A percentile compares a stretch with the other conserved stretches of the same genome.
These are phyloP conservation scores for Alethe diademata DNA, from an alignment of 2,113 vertebrate species.

Conservation along the genomic window DNA sequence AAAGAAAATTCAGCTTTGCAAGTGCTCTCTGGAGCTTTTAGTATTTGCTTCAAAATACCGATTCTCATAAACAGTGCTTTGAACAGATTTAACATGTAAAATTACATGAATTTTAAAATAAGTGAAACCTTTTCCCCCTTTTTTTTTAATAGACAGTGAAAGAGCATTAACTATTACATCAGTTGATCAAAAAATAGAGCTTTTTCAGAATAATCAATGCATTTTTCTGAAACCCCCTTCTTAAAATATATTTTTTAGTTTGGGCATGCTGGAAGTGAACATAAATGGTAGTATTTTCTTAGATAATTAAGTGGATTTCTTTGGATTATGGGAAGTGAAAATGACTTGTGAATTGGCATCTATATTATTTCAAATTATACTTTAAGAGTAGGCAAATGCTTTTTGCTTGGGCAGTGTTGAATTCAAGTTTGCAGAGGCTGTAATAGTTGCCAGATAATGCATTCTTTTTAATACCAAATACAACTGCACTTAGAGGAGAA, in stretches of 20 bases:
- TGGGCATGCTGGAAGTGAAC: neutral
- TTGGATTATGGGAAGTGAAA: neutral
- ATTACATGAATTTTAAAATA: neutral
- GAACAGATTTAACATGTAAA: neutral
- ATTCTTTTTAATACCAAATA: neutral
- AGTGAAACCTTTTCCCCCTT: neutral
- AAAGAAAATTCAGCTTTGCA: neutral
- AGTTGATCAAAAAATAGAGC: neutral
- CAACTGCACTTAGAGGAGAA: neutral
- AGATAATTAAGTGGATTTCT: neutral
- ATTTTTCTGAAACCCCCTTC: neutral
- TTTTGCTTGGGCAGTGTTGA: neutral
- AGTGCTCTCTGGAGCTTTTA: neutral
- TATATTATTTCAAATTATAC: neutral
- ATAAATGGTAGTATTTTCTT: neutral
- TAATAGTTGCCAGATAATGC: neutral
- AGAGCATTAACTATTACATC: neutral
- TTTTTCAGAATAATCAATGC: neutral
- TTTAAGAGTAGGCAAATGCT: neutral
- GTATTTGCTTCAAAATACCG: neutral
- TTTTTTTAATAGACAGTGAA: neutral
- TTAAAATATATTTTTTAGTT: neutral
- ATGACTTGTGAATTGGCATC: neutral
- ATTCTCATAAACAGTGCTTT: neutral
- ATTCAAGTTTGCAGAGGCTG: neutral